Conservation (phyloP, 2,797 vertebrate species). For the Oreochromis grahami region DNA sequence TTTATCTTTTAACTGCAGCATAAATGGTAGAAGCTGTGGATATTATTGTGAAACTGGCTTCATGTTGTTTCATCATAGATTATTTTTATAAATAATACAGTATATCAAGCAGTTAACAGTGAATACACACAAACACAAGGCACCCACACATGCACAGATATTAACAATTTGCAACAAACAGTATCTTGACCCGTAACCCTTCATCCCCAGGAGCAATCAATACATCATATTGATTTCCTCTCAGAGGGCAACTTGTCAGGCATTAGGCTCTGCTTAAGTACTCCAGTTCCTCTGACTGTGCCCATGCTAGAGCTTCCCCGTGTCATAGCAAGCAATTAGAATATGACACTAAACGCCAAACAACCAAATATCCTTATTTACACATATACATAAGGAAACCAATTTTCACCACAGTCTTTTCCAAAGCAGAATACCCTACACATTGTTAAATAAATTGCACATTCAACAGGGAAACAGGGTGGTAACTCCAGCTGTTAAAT, state of each 20-base stretch:
- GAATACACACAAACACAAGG: background rate
- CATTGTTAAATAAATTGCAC: conserved; percentile 12
- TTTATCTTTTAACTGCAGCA: background rate
- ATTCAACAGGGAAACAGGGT: conserved; percentile 14
- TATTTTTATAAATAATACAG: background rate
- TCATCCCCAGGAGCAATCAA: conserved; percentile 20
- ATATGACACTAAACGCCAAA: background rate
- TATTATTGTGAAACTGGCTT: background rate
- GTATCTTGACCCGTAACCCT: background rate
- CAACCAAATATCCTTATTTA: background rate
- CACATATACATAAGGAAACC: background rate
- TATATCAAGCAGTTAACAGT: background rate
- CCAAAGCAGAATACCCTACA: background rate
- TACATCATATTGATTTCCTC: conserved; percentile 38
- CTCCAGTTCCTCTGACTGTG: background rate
- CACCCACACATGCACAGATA: background rate
- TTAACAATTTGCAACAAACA: background rate
- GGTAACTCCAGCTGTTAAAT: conserved; percentile 14
- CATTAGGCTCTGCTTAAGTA: conserved; percentile 1
- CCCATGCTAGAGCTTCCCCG: background rate
- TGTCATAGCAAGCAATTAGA: background rate
- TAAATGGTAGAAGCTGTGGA: background rate
- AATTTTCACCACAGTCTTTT: background rate
- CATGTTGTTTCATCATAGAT: background rate
- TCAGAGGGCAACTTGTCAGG: conserved; percentile 21